Evolutionary conservation across 2,797 vertebrate genomes (phyloP).

Genomic region (Helostoma temminkii): DNA sequence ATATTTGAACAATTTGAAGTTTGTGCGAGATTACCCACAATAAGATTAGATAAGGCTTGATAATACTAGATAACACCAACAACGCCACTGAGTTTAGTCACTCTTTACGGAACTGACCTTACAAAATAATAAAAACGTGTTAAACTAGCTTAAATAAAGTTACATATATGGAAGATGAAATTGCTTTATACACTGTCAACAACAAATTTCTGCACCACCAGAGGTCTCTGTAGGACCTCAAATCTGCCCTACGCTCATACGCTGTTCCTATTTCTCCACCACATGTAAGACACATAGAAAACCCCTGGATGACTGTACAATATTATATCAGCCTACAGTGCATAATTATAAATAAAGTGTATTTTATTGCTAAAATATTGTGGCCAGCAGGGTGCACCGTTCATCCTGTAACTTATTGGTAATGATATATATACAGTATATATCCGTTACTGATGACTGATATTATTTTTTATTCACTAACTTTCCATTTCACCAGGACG

Average conservation of each 20-base stretch:
- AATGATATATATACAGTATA: neutral
- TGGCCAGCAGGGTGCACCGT: too few species aligned
- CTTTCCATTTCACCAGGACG: neutral
- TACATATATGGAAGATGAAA: neutral
- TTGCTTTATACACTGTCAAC: neutral
- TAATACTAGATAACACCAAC: too few species aligned
- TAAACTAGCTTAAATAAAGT: neutral
- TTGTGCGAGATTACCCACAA: too few species aligned
- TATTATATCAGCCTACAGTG: neutral
- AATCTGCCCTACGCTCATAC: too few species aligned
- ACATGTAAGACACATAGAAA: neutral
- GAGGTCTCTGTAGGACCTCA: conserved; percentile 64
- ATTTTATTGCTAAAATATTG: neutral
- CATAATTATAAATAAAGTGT: neutral
- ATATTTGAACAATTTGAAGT: too few species aligned
- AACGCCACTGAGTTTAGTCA: too few species aligned
- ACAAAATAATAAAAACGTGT: neutral
- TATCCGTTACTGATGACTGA: neutral
- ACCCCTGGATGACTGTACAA: neutral
- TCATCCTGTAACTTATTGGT: neutral
- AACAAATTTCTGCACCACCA: conserved; percentile 53
- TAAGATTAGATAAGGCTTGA: too few species aligned
- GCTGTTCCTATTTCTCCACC: neutral
- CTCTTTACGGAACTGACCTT: neutral
- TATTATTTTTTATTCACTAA: neutral